A percentile compares a stretch with the other conserved stretches of the same genome.
Evolutionary conservation across 2,797 vertebrate species (phyloP).

Genomic region (Lutra lutra): DNA sequence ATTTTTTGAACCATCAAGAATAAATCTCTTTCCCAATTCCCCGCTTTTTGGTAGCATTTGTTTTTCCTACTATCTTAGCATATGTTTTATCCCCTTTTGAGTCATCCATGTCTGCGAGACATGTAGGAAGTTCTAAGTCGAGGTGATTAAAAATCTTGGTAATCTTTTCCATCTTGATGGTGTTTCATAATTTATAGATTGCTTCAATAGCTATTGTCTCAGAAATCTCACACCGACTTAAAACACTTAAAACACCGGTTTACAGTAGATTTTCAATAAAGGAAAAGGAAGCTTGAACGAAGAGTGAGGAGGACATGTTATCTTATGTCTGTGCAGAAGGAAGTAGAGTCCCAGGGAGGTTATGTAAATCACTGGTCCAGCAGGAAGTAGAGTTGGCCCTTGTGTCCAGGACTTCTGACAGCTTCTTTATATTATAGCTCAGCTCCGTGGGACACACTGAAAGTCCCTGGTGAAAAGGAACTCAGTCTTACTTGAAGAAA

Average conservation of each 20-base stretch:
- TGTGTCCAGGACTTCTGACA: background rate
- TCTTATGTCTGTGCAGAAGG: background rate
- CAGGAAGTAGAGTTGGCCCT: background rate
- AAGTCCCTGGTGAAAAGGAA: background rate
- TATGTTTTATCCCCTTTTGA: background rate
- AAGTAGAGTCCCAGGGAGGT: background rate
- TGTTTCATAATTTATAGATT: slow-evolving; percentile 6
- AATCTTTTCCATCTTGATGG: background rate
- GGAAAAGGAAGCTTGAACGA: background rate
- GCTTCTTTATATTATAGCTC: background rate
- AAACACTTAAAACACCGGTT: background rate
- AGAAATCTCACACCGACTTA: background rate
- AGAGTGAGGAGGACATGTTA: background rate
- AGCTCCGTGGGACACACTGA: background rate
- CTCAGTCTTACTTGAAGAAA: background rate
- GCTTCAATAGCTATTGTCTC: background rate
- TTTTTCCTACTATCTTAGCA: background rate
- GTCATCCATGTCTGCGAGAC: background rate
- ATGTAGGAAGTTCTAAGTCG: background rate
- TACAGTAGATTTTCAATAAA: background rate
- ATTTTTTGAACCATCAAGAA: slow-evolving; percentile 3
- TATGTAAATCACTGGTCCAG: background rate
- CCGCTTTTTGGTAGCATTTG: background rate
- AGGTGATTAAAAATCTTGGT: background rate
- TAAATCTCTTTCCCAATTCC: background rate